Evolutionary conservation across 2,888 invertebrate genomes (phyloP).

Genomic region (Drosophila borealis): DNA sequence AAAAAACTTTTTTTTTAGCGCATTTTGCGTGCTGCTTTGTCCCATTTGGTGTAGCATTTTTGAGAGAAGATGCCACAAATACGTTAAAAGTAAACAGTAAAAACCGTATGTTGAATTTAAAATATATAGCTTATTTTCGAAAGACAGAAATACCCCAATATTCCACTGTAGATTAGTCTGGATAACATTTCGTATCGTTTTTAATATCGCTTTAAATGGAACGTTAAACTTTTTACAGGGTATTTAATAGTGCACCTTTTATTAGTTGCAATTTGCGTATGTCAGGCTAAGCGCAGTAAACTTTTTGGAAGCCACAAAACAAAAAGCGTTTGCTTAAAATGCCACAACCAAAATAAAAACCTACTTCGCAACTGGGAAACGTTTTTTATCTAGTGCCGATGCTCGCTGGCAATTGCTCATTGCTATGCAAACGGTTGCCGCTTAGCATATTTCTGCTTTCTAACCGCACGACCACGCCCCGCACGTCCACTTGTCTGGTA

Average conservation of each 20-base stretch:
- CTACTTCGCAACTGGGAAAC: conserved; percentile 39
- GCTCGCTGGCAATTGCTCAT: conserved; percentile 67
- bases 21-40: conserved; percentile 21
- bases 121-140: no score
- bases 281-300: conserved; percentile 26
- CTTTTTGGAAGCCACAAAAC: conserved; percentile 38
- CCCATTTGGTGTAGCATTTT: conserved; percentile 25
- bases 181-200: no score
- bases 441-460: conserved; percentile 76
- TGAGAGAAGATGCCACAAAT: background rate
- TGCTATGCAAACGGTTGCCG: conserved; percentile 73
- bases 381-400: conserved; percentile 15
- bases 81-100: no score
- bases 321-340: conserved; percentile 19
- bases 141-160: no score
- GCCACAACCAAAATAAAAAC: conserved; percentile 15
- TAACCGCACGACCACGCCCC: conserved; percentile 58
- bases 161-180: no score
- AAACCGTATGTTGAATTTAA: no score
- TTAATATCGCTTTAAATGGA: no score
- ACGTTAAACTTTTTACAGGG: conserved; percentile 10
- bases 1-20: conserved; percentile 49
- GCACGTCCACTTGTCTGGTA: conserved; percentile 57
- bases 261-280: background rate
- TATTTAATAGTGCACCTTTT: conserved; percentile 2